Conservation (phyloP, 2,113 vertebrate species). For the Salvelinus sp. region DNA sequence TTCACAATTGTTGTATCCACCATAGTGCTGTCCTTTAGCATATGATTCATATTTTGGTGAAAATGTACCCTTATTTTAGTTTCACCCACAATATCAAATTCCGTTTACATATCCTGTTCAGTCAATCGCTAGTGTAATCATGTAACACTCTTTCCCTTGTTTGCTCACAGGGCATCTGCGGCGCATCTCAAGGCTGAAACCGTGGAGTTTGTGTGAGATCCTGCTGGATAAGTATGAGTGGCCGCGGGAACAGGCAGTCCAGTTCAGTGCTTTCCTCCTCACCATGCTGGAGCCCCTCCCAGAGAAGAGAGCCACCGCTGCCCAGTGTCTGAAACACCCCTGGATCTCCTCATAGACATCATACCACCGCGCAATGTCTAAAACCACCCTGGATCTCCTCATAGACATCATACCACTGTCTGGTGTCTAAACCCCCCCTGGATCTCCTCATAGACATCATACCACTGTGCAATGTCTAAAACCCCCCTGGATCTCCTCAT, state of each 20-base stretch:
- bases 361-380: no score
- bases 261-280: slow-evolving; percentile 92
- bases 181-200: slow-evolving; percentile 92
- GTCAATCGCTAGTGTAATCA: no score
- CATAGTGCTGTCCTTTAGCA: background rate
- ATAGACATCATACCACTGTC: no score
- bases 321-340: slow-evolving; percentile 90
- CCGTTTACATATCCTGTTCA: no score
- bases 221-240: slow-evolving; percentile 94
- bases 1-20: background rate
- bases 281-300: slow-evolving; percentile 93
- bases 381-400: slow-evolving; percentile 81
- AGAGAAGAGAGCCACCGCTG: slow-evolving; percentile 86
- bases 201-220: slow-evolving; percentile 92
- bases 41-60: no score
- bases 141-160: background rate
- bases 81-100: no score
- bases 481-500: slow-evolving; percentile 87
- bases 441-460: slow-evolving; percentile 70
- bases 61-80: no score
- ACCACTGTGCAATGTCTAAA: slow-evolving; percentile 73
- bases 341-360: slow-evolving; percentile 78
- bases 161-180: slow-evolving; percentile 82
- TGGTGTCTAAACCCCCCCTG: slow-evolving; percentile 89
- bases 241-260: slow-evolving; percentile 84